Base-by-base conservation (phyloP, 2,888 invertebrate species). In the Litoditis marina region DNA sequence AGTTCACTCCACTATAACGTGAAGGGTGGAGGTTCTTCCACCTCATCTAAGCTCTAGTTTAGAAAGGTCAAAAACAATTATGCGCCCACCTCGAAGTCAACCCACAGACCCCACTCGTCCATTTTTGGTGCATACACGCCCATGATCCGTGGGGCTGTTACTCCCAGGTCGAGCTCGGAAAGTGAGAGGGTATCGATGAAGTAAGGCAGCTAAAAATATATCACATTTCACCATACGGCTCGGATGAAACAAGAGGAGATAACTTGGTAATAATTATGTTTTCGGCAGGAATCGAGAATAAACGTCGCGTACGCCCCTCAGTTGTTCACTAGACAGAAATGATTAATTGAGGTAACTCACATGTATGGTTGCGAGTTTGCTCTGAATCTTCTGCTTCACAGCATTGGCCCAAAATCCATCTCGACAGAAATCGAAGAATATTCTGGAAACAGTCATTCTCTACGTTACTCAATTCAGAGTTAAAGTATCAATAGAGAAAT, bases 31-130 rank as follows among this genome's bases (percentile, higher is more conserved):
- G n/a, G n/a, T n/a, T n/a, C n/a, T n/a, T n/a, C n/a, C n/a, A n/a
- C n/a, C n/a, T 11, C 3, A 31, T 4, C 4, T 53, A 13, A 30
- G 11, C 2, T 54, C 28, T 55, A 56, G 16, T n/a, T 28, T 28
- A 30, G 31, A 39, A 52, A 54, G n/a, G 16, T n/a, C 42, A 11
- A 30, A 39, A n/a, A 39, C 11, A 47, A 54, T 25, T 13, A 22
- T 32, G 19, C n/a, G 8, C 44, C 47, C 25, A 78, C 77, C 56
- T 91, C 90, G 16, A 92, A 85, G 84, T 93, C 91, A 0, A 92
- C 86, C 93, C 94, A 94, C 60, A 93, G 85, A 39, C 94, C 94
- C 80, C 89, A 88, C 72, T 89, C 88, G 85, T 93, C 91, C 68
- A 90, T 84, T 47, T 87, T 84, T 0, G 92, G 92, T 56, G 73